A percentile compares a stretch with the other conserved stretches of the same genome.
These are phyloP conservation scores for Pogonocherus hispidulus DNA, from an alignment of 2,888 invertebrate species.

Conservation along the genomic window DNA sequence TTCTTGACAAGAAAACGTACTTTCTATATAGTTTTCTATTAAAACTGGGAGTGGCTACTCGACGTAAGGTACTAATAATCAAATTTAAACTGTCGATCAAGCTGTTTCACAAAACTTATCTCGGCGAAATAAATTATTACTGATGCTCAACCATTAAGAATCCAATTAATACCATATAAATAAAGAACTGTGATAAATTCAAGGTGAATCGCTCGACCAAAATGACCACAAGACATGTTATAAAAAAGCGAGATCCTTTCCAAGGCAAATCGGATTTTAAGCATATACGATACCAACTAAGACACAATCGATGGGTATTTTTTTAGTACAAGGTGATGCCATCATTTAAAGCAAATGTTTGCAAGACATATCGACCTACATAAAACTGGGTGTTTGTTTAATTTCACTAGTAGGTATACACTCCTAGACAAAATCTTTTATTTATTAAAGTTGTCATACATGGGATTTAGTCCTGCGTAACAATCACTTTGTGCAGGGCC, in stretches of 20 bases:
- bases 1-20: too few relatives aligned
- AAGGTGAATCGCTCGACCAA: slow-evolving; percentile 22
- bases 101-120: not conserved
- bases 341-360: slow-evolving; percentile 44
- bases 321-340: slow-evolving; percentile 48
- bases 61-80: not conserved
- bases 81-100: not conserved
- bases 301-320: slow-evolving; percentile 29
- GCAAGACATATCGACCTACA: slow-evolving; percentile 41
- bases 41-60: too few relatives aligned
- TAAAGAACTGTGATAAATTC: slow-evolving; percentile 18
- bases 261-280: slow-evolving; percentile 37
- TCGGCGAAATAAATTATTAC: not conserved
- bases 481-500: not conserved
- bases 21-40: too few relatives aligned
- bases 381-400: slow-evolving; percentile 37
- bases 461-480: not conserved
- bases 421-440: not conserved
- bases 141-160: slow-evolving; percentile 17
- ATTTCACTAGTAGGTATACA: slow-evolving; percentile 5
- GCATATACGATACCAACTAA: slow-evolving; percentile 23
- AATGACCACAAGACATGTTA: slow-evolving; percentile 26
- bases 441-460: slow-evolving; percentile 3
- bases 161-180: slow-evolving; percentile 8
- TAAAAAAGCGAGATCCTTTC: slow-evolving; percentile 26